phyloP scores from a whole-genome alignment of 1,140 invertebrate species.

The Mesaphorura yosii region DNA sequence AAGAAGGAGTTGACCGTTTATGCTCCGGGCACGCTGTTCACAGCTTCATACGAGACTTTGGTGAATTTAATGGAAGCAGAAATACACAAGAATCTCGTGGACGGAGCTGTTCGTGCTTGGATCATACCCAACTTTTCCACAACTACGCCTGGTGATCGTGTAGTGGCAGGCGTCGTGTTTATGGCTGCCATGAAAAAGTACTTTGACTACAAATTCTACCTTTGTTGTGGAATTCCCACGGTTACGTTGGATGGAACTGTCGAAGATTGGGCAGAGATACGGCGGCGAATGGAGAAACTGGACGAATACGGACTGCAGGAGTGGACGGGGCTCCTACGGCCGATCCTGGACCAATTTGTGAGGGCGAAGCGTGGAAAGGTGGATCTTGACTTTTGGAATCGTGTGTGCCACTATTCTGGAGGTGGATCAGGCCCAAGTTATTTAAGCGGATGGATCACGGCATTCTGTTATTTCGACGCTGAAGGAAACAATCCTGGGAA shows the following conservation, averaged over 20 bases:
- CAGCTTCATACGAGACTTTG: conserved; percentile 1
- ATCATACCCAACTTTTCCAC: conserved; percentile 13
- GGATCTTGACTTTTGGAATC: conserved; percentile 15
- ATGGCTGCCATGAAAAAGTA: conserved; percentile 22
- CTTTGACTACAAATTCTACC: conserved; percentile 8
- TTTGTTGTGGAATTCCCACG: conserved; percentile 17
- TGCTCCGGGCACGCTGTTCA: background rate
- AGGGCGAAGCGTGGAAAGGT: conserved; percentile 12
- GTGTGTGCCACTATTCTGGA: conserved; percentile 4
- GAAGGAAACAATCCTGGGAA: conserved; percentile 7
- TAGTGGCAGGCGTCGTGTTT: conserved; percentile 14
- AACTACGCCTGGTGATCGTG: conserved; percentile 4
- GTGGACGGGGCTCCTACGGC: conserved; percentile 13
- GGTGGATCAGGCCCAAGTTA: conserved; percentile 1
- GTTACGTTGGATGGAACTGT: conserved; percentile 17
- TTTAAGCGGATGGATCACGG: conserved; percentile 16
- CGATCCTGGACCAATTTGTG: conserved; percentile 22
- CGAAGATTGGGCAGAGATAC: conserved; percentile 9
- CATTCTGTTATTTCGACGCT: conserved; percentile 6
- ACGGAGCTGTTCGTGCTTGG: conserved; percentile 2
- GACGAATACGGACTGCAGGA: conserved; percentile 5
- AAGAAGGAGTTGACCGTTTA: conserved; percentile 8
- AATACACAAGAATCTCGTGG: conserved; percentile 8
- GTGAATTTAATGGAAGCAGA: conserved; percentile 1
- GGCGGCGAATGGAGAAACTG: conserved; percentile 8